Evolutionary conservation across 2,888 invertebrate genomes (phyloP), one percentile per base, ranked within the genome.

Genomic region (Vannuccia rotundouncinata): DNA sequence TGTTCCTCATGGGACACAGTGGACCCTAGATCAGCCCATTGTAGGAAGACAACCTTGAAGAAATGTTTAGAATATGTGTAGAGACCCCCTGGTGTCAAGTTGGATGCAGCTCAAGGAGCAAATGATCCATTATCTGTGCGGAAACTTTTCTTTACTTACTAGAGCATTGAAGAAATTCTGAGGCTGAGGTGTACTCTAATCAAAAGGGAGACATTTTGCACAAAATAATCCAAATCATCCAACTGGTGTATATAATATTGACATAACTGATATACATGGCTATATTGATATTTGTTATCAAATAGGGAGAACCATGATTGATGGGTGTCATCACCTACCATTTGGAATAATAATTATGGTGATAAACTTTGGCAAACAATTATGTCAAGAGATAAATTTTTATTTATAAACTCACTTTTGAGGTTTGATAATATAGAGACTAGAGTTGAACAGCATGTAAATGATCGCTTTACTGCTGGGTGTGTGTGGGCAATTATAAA

Each of bases 181-280:
- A 17, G 25, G 5, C 25, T 66, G 66, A 17, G 25, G 5, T 66
- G 25, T 66, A 66, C 66, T 2, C 66, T 66, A 66, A 66, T 66
- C 66, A 66, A 66, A 66, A 66, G 66, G 45, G 66, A 66, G 66
- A 66, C 66, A 22, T 66, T 66, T 66, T 27, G 5, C 66, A n/a
- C 66, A 22, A 17, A 66, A 66, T 66, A 66, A 66, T 27, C 66
- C 66, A 66, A 66, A 66, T 66, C 66, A 66, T 66, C 66, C 22
- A 17, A 66, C 66, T 66, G 66, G 25, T 66, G 25, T 22, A 17
- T 17, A 22, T 2, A 66, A 22, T 66, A 66, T 66, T 66, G 22
- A 66, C 25, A 66, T 66, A 22, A 66, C 66, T 66, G 66, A n/a
- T 22, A 66, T 66, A 22, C 25, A 66, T n/a, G 66, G 66, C 66